Base-by-base conservation (phyloP, 1,140 invertebrate genomes). In the Apis laboriosa region DNA sequence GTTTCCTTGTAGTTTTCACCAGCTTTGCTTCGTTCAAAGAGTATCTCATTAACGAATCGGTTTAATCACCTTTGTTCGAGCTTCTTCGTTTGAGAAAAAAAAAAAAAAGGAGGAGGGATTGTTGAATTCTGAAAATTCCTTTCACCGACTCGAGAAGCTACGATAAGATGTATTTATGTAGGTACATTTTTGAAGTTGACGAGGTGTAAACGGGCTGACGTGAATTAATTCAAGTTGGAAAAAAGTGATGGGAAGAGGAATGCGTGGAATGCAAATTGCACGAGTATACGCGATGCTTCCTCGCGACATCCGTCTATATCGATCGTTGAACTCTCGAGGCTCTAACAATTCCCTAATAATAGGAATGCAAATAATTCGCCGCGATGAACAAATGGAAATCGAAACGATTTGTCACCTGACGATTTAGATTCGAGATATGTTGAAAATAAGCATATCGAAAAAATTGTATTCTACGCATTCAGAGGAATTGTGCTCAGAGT, bases 341-440 rank as follows among this genome's bases (percentile, higher is more conserved):
- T 70, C 2, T 43, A 43, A 64, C 60, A 43, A 73, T 53, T 9
- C n/a, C n/a, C 2, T 8, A 21, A 9, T 19, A 12, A 17, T 11
- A 19, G 53, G 61, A 75, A 51, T 24, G 24, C n/a, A 56, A 81
- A 81, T 75, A 75, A 73, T 75, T 66, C 24, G 53, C 1, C 61
- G 21, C 66, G 34, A 51, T 2, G 60, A 49, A n/a, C 78, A 43
- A 55, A 64, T 73, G 21, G 19, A 55, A 66, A 66, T 66, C 51
- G 11, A 58, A 75, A 43, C 34, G 34, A 43, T 43, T 43, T 34
- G 28, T 34, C 28, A 34, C 28, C 4, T 3, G 34, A 34, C 34
- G 34, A 43, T 43, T 43, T 43, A 43, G 5, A 43, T 43, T 43
- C 34, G 34, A 43, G 34, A 43, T 43, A 43, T 7, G 34, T 43